A percentile compares a stretch with the other conserved stretches of the same genome.
phyloP scores from a whole-genome alignment of 2,797 vertebrate species.

The Okamejei kenojei region DNA sequence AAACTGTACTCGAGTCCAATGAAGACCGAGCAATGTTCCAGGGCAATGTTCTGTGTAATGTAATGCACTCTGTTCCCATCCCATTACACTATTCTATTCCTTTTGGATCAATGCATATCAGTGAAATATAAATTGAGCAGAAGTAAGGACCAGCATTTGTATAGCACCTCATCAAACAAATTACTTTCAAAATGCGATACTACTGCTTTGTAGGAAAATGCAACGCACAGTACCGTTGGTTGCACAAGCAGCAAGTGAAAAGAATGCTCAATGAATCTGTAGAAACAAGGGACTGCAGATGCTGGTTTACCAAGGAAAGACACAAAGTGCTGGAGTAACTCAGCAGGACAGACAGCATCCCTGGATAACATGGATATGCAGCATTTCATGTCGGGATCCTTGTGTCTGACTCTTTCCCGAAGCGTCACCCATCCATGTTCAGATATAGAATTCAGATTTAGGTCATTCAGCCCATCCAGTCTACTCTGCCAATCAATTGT shows the following conservation, averaged over 20 bases:
- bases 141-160: background rate
- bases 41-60: background rate
- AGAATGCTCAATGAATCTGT: background rate
- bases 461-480: no score
- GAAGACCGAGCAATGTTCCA: no score
- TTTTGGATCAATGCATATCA: background rate
- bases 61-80: background rate
- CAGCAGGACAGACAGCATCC: no score
- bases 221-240: background rate
- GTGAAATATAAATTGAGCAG: slow-evolving; percentile 1
- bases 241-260: background rate
- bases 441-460: no score
- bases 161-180: background rate
- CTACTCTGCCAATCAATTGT: no score
- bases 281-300: no score
- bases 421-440: no score
- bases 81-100: background rate
- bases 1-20: background rate
- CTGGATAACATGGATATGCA: no score
- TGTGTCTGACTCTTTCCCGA: no score
- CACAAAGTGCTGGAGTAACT: no score
- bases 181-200: background rate
- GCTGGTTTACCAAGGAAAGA: no score
- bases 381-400: no score
- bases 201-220: background rate